Conservation (phyloP, 2,113 vertebrate species). For the Ophiodon elongatus region DNA sequence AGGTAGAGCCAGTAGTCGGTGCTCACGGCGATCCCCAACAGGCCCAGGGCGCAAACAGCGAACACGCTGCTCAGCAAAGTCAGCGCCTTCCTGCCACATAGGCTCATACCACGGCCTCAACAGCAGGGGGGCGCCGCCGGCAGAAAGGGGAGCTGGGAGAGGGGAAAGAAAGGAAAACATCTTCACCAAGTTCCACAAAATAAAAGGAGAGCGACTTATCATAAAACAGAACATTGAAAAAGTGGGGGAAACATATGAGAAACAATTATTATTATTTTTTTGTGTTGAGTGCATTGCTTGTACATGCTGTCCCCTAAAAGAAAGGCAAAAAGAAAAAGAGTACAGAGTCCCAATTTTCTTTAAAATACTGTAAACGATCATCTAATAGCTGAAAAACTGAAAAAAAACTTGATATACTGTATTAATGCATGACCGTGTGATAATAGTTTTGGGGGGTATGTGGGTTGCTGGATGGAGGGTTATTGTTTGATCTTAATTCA, state of each 20-base stretch:
- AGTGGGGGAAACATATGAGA: background rate
- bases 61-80: slow-evolving; percentile 96
- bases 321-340: background rate
- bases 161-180: background rate
- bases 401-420: background rate
- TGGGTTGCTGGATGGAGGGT: background rate
- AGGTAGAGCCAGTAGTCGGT: slow-evolving; percentile 98
- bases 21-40: slow-evolving; percentile 94
- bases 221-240: background rate
- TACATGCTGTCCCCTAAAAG: background rate
- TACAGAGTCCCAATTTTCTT: background rate
- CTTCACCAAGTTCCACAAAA: background rate
- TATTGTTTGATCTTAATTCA: background rate
- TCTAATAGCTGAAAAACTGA: background rate
- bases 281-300: background rate
- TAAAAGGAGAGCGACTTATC: background rate
- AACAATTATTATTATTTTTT: background rate
- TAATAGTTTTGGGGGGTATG: background rate
- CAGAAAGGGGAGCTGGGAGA: slow-evolving; percentile 69
- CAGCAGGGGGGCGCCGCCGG: slow-evolving; percentile 58
- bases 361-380: background rate
- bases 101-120: slow-evolving; percentile 85
- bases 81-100: slow-evolving; percentile 93
- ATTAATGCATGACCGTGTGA: background rate
- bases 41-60: slow-evolving; percentile 91